Evolutionary conservation across 2,888 invertebrate species (phyloP), one percentile per base, ranked within the genome.

Genomic region (Nomada flava): DNA sequence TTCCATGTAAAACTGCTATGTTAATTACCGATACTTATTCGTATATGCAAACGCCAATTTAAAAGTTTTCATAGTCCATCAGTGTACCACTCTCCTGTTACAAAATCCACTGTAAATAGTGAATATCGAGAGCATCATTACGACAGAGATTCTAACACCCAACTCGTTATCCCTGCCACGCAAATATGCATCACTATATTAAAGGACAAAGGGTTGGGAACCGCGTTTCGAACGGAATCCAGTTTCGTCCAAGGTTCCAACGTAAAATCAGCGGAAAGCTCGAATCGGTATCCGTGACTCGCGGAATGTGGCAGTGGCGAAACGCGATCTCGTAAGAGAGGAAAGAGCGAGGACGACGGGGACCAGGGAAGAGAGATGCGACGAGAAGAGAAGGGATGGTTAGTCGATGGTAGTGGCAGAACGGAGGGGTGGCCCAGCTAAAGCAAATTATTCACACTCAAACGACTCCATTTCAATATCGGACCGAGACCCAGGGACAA

Each of bases 381-480:
- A 42, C 11, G 44, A 47, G 65, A 55, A 70, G 74, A 74, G 79
- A 55, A 68, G 70, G 65, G 75, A 73, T 64, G 75, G 78, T 76
- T 73, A 75, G 79, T 69, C 82, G 72, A 70, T 82, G 88, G 81
- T 75, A 84, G 86, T 85, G 90, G 90, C 88, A 87, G 89, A n/a
- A 89, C 86, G 89, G 89, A 88, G 89, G 89, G 92, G 87, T 89
- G 89, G 89, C 89, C 92, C 92, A 92, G 93, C 94, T 94, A 95
- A 95, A 95, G 95, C 95, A 95, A 95, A 95, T 96, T 96, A 96
- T 95, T 96, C 94, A 95, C 96, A 95, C 95, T 95, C 95, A 95
- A 96, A 96, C 95, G 96, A 95, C 95, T 95, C 95, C 95, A 95
- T 96, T 96, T 95, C 95, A 95, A 95, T 95, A 95, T 95, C 95